Conservation (phyloP, 2,888 invertebrate species). For the Thymelicus lineola region DNA sequence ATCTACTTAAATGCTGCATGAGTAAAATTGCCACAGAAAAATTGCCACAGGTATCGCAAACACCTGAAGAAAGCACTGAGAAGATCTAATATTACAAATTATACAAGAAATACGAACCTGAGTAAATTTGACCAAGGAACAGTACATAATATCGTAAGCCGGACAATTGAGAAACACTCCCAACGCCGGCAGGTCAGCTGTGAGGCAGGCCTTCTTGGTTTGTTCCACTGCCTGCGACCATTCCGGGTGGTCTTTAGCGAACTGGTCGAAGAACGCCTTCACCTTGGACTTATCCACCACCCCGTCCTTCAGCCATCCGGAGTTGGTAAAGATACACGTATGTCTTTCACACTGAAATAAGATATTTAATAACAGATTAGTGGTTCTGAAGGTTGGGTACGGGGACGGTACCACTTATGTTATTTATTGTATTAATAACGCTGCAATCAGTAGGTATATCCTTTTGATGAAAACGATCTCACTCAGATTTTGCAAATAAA, state of each 20-base stretch:
- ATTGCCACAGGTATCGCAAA: no score
- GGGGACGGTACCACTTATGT: no score
- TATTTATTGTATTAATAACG: no score
- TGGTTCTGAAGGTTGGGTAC: no score
- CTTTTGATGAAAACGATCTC: no score
- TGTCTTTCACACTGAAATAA: slow-evolving; percentile 65
- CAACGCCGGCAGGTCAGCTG: slow-evolving; percentile 55
- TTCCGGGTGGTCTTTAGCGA: slow-evolving; percentile 54
- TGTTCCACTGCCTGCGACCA: slow-evolving; percentile 60
- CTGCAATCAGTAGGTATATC: no score
- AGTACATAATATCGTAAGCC: slow-evolving; percentile 63
- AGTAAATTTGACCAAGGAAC: slow-evolving; percentile 57
- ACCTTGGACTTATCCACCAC: slow-evolving; percentile 58
- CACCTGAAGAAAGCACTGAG: no score
- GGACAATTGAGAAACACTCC: slow-evolving; percentile 63
- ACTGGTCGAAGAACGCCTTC: slow-evolving; percentile 54
- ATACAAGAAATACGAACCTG: slow-evolving; percentile 52
- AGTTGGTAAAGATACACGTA: slow-evolving; percentile 61
- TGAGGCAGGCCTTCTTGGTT: slow-evolving; percentile 56
- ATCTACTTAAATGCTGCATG: no score
- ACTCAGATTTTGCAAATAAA: no score
- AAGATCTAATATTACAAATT: no score
- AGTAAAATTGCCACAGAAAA: no score
- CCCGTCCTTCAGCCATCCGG: slow-evolving; percentile 57
- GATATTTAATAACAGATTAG: neutral